phyloP scores from a whole-genome alignment of 1,140 invertebrate species.

The Protaetia brevitarsis region DNA sequence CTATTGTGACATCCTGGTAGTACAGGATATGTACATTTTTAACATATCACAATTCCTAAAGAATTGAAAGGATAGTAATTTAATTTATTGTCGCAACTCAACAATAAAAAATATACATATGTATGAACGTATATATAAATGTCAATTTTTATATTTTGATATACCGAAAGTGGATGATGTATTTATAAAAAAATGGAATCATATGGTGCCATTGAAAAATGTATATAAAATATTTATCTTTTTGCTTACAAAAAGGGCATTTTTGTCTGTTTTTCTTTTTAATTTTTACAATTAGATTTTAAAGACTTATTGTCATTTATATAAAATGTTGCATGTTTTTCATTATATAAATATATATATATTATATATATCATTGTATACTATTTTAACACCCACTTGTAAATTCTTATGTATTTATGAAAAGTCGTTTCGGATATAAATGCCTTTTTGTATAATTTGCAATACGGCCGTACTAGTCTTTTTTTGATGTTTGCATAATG shows the following conservation, averaged over 20 bases:
- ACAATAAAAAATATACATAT: background rate
- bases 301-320: conserved; percentile 21
- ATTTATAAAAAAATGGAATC: conserved; percentile 39
- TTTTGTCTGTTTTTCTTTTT: conserved; percentile 37
- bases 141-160: conserved; percentile 26
- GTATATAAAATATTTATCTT: conserved; percentile 24
- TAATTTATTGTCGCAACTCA: conserved; percentile 21
- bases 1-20: background rate
- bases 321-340: conserved; percentile 14
- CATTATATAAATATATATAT: conserved; percentile 16
- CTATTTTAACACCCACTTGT: conserved; percentile 19
- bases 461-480: conserved; percentile 42
- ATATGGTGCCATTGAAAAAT: conserved; percentile 43
- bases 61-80: background rate
- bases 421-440: background rate
- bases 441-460: conserved; percentile 31
- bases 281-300: conserved; percentile 23
- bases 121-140: conserved; percentile 25
- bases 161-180: conserved; percentile 25
- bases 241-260: conserved; percentile 37
- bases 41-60: conserved; percentile 23
- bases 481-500: conserved; percentile 25
- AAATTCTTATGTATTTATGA: conserved; percentile 1
- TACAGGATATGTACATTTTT: conserved; percentile 25
- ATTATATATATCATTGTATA: conserved; percentile 11